Base-by-base conservation (phyloP, 2,797 vertebrate species). In the Anguilla marmorata region DNA sequence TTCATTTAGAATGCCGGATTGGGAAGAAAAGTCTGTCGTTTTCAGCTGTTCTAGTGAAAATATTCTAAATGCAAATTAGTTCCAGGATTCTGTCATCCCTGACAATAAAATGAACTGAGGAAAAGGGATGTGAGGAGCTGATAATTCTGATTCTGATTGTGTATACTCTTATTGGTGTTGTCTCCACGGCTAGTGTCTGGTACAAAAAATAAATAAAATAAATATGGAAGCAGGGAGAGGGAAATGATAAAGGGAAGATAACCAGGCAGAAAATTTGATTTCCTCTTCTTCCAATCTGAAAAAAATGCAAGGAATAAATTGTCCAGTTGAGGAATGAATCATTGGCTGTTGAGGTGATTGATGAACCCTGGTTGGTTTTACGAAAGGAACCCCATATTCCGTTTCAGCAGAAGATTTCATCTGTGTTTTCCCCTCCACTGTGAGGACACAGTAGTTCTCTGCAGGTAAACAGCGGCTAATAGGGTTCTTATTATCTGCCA, bases 51-150 rank as follows among this genome's bases (percentile, higher is more conserved):
- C 74, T 33, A 21, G 27, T 41, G 4, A 79, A 74, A 79, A 79
- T 79, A 45, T 79, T 45, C 69, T 69, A n/a, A 69, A 69, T 72
- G 69, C 27, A 72, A 72, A 72, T 79, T 37, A 41, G 74, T 79
- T 45, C 74, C 33, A 33, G 74, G 33, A 45, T 41, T 79, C 74
- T 45, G 19, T 16, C 33, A 19, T 79, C 74, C 74, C 37, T 37
- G 74, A 72, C 27, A 72, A 72, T 30, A 30, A 72, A 72, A 72
- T 30, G 27, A 72, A 33, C 69, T 72, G 27, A 72, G 11, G n/a
- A 72, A 33, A 72, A 12, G 74, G 16, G 14, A 79, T 24, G 74
- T 37, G 4, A 19, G 16, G 45, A 16, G 16, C 33, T 21, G 74
- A 45, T 79, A 16, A 45, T 45, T 45, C 33, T 41, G 37, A 19